phyloP scores from a whole-genome alignment of 2,113 vertebrate genomes.

The Stercorarius parasiticus region DNA sequence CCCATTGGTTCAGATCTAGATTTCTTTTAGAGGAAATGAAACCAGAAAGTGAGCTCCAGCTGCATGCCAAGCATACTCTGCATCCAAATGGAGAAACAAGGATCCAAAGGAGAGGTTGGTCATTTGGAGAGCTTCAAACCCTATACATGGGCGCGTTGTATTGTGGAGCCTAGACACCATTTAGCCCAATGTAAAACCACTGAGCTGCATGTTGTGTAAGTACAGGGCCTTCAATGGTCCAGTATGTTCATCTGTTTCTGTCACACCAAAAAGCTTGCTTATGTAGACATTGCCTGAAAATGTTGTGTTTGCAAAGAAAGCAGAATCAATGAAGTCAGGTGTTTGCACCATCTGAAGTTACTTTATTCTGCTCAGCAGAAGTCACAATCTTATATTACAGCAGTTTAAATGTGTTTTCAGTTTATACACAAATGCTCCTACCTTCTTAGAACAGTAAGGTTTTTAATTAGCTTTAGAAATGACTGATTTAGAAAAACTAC shows the following conservation, averaged over 20 bases:
- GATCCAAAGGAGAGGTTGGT: not conserved
- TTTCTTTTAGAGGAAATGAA: not conserved
- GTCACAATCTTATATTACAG: not conserved
- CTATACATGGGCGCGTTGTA: fast-evolving
- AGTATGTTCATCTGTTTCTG: not conserved
- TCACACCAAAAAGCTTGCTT: not conserved
- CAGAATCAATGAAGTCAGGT: not conserved
- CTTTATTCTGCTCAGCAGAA: not conserved
- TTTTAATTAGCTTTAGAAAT: not conserved
- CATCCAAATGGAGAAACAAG: not conserved
- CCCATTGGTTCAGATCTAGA: not conserved
- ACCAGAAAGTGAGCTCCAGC: not conserved
- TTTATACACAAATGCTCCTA: not conserved
- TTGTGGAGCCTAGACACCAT: not conserved
- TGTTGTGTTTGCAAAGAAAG: not conserved
- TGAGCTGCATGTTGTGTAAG: not conserved
- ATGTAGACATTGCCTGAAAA: not conserved
- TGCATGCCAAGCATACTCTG: not conserved
- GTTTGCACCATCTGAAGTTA: not conserved
- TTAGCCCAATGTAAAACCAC: not conserved
- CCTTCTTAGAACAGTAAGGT: not conserved
- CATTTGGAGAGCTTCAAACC: not conserved
- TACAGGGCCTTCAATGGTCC: not conserved
- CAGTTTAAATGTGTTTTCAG: not conserved
- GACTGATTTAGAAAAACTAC: not conserved